These are phyloP conservation scores for Digitonthophagus gazella DNA, from an alignment of 2,888 invertebrate genomes.

Conservation along the genomic window DNA sequence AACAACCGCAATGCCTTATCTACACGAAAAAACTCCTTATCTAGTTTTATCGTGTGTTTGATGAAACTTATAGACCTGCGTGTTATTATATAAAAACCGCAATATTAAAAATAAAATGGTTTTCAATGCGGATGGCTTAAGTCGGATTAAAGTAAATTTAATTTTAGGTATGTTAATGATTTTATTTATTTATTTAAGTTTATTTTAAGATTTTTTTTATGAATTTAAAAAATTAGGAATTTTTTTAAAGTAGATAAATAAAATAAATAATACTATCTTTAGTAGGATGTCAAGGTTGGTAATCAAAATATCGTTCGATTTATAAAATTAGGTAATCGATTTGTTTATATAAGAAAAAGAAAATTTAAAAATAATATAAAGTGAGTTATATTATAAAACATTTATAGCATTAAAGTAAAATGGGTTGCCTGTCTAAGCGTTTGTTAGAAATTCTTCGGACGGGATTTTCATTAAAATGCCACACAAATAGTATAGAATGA, in stretches of 20 bases:
- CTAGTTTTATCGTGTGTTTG: not conserved
- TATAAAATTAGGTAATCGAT: not conserved
- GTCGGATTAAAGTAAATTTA: too few relatives aligned
- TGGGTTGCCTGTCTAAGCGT: not conserved
- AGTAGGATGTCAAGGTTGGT: not conserved
- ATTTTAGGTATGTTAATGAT: too few relatives aligned
- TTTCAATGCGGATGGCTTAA: too few relatives aligned
- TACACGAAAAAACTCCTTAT: not conserved
- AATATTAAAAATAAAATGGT: not conserved
- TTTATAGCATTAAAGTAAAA: not conserved
- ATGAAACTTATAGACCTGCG: not conserved
- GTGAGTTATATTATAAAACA: not conserved
- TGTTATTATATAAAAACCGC: not conserved
- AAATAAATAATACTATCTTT: not conserved
- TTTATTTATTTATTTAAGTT: too few relatives aligned
- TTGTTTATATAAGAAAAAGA: too few relatives aligned
- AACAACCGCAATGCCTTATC: conserved; percentile 1
- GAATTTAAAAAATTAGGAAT: not conserved
- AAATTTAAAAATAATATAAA: too few relatives aligned
- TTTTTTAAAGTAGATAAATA: not conserved
- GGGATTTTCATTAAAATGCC: too few relatives aligned
- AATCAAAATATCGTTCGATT: too few relatives aligned
- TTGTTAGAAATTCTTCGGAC: not conserved
- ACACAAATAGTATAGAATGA: not conserved
- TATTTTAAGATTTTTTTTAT: too few relatives aligned